phyloP scores from a whole-genome alignment of 2,888 invertebrate species.

The Eulithis prunata region DNA sequence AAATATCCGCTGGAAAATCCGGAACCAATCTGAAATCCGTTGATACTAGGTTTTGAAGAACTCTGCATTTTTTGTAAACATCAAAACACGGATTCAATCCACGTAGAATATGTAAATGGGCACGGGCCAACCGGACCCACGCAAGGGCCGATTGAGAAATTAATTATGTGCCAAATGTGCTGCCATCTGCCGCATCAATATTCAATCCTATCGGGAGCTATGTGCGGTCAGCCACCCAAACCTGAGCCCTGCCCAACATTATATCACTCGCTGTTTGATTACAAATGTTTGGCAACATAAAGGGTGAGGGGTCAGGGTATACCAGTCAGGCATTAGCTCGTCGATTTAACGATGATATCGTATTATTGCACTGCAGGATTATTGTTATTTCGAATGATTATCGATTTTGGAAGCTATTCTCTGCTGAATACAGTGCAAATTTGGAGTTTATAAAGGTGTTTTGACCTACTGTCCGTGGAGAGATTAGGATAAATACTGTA shows the following conservation, averaged over 20 bases:
- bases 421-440: constrained; percentile 17
- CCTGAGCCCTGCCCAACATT: constrained; percentile 51
- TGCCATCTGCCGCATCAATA: constrained; percentile 80
- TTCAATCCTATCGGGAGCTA: constrained; percentile 76
- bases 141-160: constrained; percentile 64
- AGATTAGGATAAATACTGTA: constrained; percentile 25
- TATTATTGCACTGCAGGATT: constrained; percentile 53
- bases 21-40: too few species aligned
- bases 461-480: constrained; percentile 27
- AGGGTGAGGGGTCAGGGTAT: constrained; percentile 41
- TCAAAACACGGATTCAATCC: constrained; percentile 18
- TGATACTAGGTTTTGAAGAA: too few species aligned
- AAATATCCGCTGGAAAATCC: too few species aligned
- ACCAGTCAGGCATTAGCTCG: constrained; percentile 45
- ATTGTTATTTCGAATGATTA: constrained; percentile 43
- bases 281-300: constrained; percentile 40
- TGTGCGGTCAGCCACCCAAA: constrained; percentile 51
- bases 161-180: constrained; percentile 78
- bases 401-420: constrained; percentile 26
- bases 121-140: constrained; percentile 55
- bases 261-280: constrained; percentile 41
- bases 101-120: constrained; percentile 58
- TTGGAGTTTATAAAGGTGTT: background rate
- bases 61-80: constrained; percentile 1
- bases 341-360: constrained; percentile 52